These are phyloP conservation scores for Spodoptera litura DNA, from an alignment of 1,140 invertebrate species.

Conservation along the genomic window DNA sequence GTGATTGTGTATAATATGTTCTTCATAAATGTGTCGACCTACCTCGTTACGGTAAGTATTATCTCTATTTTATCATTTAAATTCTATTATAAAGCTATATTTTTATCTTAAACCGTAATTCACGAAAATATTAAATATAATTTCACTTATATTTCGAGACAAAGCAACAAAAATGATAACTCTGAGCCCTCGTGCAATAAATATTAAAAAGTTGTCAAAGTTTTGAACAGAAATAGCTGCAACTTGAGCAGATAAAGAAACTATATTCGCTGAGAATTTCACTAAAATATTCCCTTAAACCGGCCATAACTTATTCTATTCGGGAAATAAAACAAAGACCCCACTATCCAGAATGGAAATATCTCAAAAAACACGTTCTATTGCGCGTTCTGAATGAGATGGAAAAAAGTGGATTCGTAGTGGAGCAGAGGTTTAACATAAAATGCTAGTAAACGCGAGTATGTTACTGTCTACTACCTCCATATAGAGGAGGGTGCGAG, in stretches of 20 bases:
- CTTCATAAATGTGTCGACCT: too few relatives aligned
- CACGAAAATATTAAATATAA: constrained; percentile 3
- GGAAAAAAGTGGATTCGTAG: constrained; percentile 30
- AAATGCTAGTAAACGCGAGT: constrained; percentile 24
- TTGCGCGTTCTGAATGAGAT: constrained; percentile 40
- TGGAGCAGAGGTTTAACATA: constrained; percentile 41
- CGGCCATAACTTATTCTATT: constrained; percentile 48
- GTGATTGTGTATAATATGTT: too few relatives aligned
- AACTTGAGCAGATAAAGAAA: constrained; percentile 39
- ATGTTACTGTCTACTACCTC: background rate
- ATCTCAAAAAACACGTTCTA: constrained; percentile 53
- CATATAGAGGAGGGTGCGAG: background rate
- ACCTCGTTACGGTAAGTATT: too few relatives aligned
- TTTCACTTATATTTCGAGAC: constrained; percentile 38
- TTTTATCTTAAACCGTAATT: background rate
- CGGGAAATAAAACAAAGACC: constrained; percentile 50
- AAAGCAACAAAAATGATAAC: constrained; percentile 32
- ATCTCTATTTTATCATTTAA: too few relatives aligned
- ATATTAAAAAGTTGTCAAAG: constrained; percentile 28
- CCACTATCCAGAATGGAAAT: constrained; percentile 48
- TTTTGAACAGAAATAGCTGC: constrained; percentile 44
- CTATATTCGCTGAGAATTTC: constrained; percentile 38
- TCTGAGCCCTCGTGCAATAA: constrained; percentile 28
- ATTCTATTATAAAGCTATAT: too few relatives aligned
- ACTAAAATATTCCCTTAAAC: constrained; percentile 47